Conservation (phyloP, 35 echinoderm and acorn worm species). For the Hemicentrotus pulcherrimus region DNA sequence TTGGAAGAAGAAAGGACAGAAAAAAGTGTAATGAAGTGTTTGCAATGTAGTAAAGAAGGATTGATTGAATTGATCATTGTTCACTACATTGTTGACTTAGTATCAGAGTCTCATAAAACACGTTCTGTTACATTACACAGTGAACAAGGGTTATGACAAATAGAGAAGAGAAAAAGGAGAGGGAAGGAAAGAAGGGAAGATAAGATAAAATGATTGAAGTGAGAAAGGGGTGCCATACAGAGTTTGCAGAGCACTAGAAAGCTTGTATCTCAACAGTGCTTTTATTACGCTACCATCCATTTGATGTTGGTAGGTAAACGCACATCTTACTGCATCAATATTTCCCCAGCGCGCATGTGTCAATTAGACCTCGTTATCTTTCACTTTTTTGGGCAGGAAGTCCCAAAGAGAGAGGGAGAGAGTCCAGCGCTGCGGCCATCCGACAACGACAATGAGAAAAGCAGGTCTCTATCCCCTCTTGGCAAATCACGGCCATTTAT, state of each 20-base stretch:
- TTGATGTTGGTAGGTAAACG: slow-evolving; percentile 40
- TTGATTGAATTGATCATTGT: neutral
- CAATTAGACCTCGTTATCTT: slow-evolving; percentile 52
- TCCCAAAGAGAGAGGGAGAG: neutral
- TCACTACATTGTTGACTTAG: slow-evolving; percentile 3
- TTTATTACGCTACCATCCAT: slow-evolving; percentile 44
- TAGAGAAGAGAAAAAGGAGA: neutral
- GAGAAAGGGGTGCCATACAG: slow-evolving; percentile 24
- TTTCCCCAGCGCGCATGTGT: slow-evolving; percentile 38
- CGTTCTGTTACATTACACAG: neutral
- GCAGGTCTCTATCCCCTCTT: slow-evolving; percentile 6
- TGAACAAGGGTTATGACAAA: slow-evolving; percentile 8
- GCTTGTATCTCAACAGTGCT: neutral
- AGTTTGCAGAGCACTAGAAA: slow-evolving; percentile 49
- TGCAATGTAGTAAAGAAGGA: neutral
- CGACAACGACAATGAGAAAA: neutral
- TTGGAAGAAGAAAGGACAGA: neutral
- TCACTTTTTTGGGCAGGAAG: slow-evolving; percentile 44
- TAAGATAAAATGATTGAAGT: slow-evolving; percentile 35
- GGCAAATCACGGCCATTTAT: neutral
- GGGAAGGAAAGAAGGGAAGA: neutral
- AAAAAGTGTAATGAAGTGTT: neutral
- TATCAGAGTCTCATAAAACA: slow-evolving; percentile 3
- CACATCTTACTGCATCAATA: slow-evolving; percentile 27
- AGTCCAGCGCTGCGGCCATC: neutral